phyloP scores from a whole-genome alignment of 2,888 invertebrate genomes.

The Dascillus cervinus region DNA sequence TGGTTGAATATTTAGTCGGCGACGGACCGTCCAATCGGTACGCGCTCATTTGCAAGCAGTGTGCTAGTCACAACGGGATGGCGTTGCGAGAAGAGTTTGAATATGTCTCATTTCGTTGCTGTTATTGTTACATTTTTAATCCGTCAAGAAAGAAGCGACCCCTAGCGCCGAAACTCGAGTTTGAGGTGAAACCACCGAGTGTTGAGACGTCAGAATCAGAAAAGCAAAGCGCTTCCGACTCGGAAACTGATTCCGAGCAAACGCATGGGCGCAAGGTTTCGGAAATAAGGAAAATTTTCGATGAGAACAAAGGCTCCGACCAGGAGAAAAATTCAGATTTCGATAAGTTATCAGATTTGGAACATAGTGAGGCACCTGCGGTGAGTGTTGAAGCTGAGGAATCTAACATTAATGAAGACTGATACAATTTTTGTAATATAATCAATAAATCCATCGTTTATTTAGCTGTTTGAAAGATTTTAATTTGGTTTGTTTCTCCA shows the following conservation, averaged over 20 bases:
- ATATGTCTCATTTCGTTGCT: conserved; percentile 78
- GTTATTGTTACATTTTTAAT: conserved; percentile 82
- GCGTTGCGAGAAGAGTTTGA: conserved; percentile 64
- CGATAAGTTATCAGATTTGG: conserved; percentile 23
- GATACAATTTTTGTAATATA: no score
- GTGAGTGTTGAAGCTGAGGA: no score
- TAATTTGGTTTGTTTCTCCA: no score
- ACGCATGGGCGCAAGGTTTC: background rate
- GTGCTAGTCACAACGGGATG: conserved; percentile 90
- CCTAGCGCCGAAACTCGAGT: conserved; percentile 57
- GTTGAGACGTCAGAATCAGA: conserved; percentile 34
- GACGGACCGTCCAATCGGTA: conserved; percentile 93
- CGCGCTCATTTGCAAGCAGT: conserved; percentile 88
- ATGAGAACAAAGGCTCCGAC: conserved; percentile 18
- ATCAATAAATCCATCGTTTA: no score
- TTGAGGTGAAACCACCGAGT: conserved; percentile 17
- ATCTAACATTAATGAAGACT: no score
- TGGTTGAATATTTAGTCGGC: conserved; percentile 90
- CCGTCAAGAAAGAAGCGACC: conserved; percentile 83
- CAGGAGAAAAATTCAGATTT: conserved; percentile 21
- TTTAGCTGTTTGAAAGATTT: no score
- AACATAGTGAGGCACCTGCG: no score
- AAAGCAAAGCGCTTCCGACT: conserved; percentile 26
- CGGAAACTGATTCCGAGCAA: conserved; percentile 25
- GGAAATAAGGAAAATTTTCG: background rate